phyloP scores from a whole-genome alignment of 92 coral and sea anemone genomes.

The Epizoanthus scotinus region DNA sequence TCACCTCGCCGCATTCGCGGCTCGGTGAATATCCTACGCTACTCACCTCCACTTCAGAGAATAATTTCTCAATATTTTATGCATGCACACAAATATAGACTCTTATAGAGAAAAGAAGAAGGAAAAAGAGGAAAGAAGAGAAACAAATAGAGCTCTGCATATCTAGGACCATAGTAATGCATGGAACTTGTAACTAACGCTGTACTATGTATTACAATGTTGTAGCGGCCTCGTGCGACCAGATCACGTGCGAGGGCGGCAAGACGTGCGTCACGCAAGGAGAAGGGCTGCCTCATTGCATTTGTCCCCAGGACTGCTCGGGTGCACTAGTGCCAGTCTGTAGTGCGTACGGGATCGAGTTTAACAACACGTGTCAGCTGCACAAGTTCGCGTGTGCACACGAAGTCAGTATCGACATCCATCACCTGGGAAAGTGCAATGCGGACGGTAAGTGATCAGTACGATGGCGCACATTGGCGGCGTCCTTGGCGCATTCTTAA shows the following conservation, averaged over 20 bases:
- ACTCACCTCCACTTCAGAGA: no score
- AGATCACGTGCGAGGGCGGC: conserved; percentile 29
- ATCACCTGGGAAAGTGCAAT: conserved; percentile 16
- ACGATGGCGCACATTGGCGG: not conserved
- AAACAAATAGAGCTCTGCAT: no score
- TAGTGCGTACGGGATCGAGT: conserved; percentile 37
- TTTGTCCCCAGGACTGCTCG: conserved; percentile 47
- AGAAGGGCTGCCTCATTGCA: conserved; percentile 9
- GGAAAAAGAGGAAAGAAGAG: no score
- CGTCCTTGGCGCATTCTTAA: not conserved
- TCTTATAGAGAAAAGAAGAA: no score
- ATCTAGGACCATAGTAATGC: no score
- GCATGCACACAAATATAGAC: no score
- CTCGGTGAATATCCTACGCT: no score
- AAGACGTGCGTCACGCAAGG: conserved; percentile 26
- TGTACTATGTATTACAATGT: not conserved
- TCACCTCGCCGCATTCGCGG: no score
- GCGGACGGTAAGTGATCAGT: not conserved
- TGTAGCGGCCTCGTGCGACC: conserved; percentile 2
- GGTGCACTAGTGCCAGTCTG: conserved; percentile 21
- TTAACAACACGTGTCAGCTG: conserved; percentile 39
- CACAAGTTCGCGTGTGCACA: conserved; percentile 43
- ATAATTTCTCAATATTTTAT: no score
- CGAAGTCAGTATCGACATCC: conserved; percentile 13
- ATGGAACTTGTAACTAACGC: not conserved